A percentile compares a stretch with the other conserved stretches of the same genome.
Evolutionary conservation across 1,140 invertebrate genomes (phyloP).

Genomic region (Sycobia sp.): DNA sequence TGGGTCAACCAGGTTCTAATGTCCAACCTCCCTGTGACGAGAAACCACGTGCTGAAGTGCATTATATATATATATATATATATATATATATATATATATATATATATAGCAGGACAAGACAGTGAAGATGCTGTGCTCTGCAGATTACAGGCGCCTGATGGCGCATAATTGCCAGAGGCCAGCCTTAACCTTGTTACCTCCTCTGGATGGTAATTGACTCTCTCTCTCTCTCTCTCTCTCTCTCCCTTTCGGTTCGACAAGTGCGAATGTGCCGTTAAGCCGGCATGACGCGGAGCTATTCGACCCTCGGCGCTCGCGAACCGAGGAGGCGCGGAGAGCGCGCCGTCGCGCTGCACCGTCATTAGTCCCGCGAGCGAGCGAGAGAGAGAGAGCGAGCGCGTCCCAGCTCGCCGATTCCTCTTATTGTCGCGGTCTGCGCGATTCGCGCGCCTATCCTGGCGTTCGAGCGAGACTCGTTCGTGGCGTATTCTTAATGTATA

Average conservation of each 20-base stretch:
- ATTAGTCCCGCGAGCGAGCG: constrained; percentile 1
- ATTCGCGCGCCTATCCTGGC: too few relatives aligned
- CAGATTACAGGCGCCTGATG: constrained; percentile 40
- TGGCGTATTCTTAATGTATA: too few relatives aligned
- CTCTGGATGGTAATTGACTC: constrained; percentile 25
- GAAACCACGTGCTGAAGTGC: too few relatives aligned
- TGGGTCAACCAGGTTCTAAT: constrained; percentile 33
- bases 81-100: too few relatives aligned
- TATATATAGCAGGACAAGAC: too few relatives aligned
- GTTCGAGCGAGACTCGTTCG: too few relatives aligned
- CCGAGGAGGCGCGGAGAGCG: background rate
- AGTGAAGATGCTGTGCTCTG: too few relatives aligned
- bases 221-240: background rate
- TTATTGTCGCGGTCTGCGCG: too few relatives aligned
- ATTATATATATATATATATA: too few relatives aligned
- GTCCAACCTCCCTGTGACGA: too few relatives aligned
- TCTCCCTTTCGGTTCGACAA: constrained; percentile 37
- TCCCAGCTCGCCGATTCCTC: background rate
- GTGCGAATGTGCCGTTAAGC: constrained; percentile 38
- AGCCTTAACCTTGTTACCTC: constrained; percentile 50
- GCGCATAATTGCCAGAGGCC: constrained; percentile 32
- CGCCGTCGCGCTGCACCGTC: constrained; percentile 5
- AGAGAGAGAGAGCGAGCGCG: background rate
- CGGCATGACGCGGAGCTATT: constrained; percentile 27
- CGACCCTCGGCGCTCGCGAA: background rate